Evolutionary conservation across 2,113 vertebrate genomes (phyloP), one percentile per base, ranked within the genome.

Genomic region (Naja naja): DNA sequence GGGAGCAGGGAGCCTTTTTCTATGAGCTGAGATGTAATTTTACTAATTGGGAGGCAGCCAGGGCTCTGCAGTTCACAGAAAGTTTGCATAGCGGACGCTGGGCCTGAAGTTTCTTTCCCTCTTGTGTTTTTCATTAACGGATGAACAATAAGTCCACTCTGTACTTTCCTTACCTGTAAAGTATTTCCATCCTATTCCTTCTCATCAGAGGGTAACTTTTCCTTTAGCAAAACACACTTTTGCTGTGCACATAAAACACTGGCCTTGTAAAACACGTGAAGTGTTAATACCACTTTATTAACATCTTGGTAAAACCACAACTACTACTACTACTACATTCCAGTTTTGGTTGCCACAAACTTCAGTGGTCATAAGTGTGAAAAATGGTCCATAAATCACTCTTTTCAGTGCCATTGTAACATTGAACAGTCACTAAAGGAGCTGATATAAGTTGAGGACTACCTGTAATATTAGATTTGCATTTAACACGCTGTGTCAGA

Each of bases 151-250:
- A 91, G 88, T 25, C 90, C 14, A 20, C 39, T 53, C 89, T 58
- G 88, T 60, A 93, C 86, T 27, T 91, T 93, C 52, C 93, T 92
- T 93, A 87, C 34, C 0, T 56, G 47, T 9, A 49, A 49, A 49
- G 47, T 7, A 49, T 49, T 49, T 49, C 47, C 47, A 49, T 49
- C 47, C 47, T 49, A 1, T 9, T 49, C 47, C 47, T 49, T 49
- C 47, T 9, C 47, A 49, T 49, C 7, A 49, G 7, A 8, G 47
- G 47, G 47, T 49, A 9, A 49, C 47, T 49, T 49, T 49, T 9
- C 47, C 47, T 49, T 8, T 49, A 49, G 47, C 47, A 8, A 49
- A 54, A 30, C 45, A 0, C 0, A 88, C 47, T 91, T 60, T 88
- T 90, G 11, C 39, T 85, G 69, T 93, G 91, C 88, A 52, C 56